These are phyloP conservation scores for Anneissia japonica DNA, from an alignment of 35 echinoderm and acorn worm species.

Conservation along the genomic window DNA sequence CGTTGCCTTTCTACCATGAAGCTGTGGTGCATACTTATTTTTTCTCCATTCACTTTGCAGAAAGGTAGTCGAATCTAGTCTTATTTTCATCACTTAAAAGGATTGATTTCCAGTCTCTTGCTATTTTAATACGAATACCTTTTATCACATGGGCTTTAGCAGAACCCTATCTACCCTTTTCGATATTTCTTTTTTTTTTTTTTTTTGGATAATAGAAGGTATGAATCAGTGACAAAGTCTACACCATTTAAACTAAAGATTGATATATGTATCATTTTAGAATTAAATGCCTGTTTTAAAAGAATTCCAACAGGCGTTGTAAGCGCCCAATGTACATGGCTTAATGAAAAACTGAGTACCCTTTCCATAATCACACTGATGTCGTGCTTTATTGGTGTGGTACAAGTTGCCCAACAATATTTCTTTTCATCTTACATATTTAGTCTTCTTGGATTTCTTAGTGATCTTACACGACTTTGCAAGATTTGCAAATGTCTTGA, in stretches of 20 bases:
- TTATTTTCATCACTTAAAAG: too few relatives aligned
- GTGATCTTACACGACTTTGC: neutral
- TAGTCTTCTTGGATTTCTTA: neutral
- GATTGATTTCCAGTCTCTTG: constrained; percentile 2
- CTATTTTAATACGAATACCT: neutral
- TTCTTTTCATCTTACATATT: neutral
- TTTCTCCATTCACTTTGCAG: constrained; percentile 4
- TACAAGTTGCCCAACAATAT: neutral
- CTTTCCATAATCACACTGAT: neutral
- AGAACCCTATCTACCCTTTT: neutral
- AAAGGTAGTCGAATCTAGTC: neutral
- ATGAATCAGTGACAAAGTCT: neutral
- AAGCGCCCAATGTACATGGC: neutral
- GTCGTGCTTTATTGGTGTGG: neutral
- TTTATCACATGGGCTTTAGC: neutral
- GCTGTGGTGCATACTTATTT: neutral
- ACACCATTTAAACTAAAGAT: too few relatives aligned
- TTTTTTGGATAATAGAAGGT: neutral
- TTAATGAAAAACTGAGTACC: neutral
- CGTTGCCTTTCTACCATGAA: too few relatives aligned
- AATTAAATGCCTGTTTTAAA: neutral
- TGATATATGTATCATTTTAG: neutral
- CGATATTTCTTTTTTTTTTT: neutral
- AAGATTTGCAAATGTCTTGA: neutral
- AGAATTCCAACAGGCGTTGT: constrained; percentile 5